phyloP scores from a whole-genome alignment of 2,888 invertebrate species.

The Apotomis turbidana region DNA sequence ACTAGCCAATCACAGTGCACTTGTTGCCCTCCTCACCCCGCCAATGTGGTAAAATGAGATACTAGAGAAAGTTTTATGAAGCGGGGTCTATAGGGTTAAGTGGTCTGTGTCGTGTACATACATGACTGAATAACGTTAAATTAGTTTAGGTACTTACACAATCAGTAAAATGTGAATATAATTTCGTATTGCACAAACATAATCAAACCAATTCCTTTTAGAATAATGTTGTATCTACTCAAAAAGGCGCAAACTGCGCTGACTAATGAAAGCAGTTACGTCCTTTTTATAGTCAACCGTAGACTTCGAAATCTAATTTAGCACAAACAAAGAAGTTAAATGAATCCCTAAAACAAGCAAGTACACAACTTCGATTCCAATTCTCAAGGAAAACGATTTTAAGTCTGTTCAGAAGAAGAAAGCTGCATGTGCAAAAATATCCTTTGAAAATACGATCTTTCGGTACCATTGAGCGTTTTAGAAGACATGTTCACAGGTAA shows the following conservation, averaged over 20 bases:
- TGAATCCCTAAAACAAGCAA: neutral
- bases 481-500: neutral
- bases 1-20: too few relatives aligned
- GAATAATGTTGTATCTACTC: neutral
- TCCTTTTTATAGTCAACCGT: neutral
- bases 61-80: too few relatives aligned
- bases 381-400: neutral
- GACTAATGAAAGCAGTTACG: neutral
- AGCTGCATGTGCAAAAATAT: neutral
- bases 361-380: slow-evolving; percentile 17
- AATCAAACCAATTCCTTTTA: too few relatives aligned
- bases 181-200: too few relatives aligned
- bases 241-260: neutral
- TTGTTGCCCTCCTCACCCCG: too few relatives aligned
- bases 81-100: too few relatives aligned
- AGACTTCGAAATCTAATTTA: neutral
- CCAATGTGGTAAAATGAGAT: too few relatives aligned
- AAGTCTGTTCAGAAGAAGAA: neutral
- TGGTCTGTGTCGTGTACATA: too few relatives aligned
- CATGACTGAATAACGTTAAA: too few relatives aligned
- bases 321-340: slow-evolving; percentile 4
- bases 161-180: too few relatives aligned
- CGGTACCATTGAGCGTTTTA: neutral
- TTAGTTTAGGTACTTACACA: too few relatives aligned
- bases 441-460: neutral